Conservation (phyloP, 2,797 vertebrate genomes). For the Echeneis naucrates region DNA sequence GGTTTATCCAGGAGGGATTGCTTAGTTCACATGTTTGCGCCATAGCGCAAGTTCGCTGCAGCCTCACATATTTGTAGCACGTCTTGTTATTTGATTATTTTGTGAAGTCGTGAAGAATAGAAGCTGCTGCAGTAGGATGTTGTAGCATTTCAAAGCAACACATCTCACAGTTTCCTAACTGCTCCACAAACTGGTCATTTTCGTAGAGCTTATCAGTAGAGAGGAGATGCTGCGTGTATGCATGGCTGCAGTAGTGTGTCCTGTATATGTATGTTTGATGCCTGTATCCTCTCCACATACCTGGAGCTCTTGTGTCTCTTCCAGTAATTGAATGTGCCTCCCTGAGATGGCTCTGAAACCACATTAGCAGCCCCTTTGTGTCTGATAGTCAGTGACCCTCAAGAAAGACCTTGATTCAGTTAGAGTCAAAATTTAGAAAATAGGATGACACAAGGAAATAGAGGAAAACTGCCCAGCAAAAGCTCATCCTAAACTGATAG, state of each 20-base stretch:
- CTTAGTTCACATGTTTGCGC: conserved; percentile 67
- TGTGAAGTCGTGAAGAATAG: conserved; percentile 3
- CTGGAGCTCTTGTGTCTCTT: conserved; percentile 46
- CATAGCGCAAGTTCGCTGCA: conserved; percentile 48
- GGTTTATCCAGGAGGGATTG: conserved; percentile 59
- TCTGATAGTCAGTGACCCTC: conserved; percentile 32
- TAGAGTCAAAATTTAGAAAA: conserved; percentile 22
- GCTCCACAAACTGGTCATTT: conserved; percentile 6
- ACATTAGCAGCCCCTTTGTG: conserved; percentile 53
- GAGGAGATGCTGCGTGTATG: conserved; percentile 12
- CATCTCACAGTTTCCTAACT: conserved; percentile 1
- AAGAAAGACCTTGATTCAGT: conserved; percentile 24
- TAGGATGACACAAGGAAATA: not conserved
- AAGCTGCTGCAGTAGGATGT: conserved; percentile 1
- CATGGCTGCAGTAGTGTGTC: conserved; percentile 35
- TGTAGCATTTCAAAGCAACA: conserved; percentile 6
- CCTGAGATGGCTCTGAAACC: conserved; percentile 48
- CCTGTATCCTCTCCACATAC: conserved; percentile 33
- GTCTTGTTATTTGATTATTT: conserved; percentile 16
- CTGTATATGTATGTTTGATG: conserved; percentile 30
- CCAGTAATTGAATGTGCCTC: conserved; percentile 65
- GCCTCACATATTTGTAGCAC: conserved; percentile 41
- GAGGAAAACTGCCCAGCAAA: not conserved
- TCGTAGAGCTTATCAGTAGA: not conserved
- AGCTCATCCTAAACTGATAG: not conserved